These are phyloP conservation scores for Callinectes sapidus DNA, from an alignment of 2,888 invertebrate genomes.

Conservation along the genomic window DNA sequence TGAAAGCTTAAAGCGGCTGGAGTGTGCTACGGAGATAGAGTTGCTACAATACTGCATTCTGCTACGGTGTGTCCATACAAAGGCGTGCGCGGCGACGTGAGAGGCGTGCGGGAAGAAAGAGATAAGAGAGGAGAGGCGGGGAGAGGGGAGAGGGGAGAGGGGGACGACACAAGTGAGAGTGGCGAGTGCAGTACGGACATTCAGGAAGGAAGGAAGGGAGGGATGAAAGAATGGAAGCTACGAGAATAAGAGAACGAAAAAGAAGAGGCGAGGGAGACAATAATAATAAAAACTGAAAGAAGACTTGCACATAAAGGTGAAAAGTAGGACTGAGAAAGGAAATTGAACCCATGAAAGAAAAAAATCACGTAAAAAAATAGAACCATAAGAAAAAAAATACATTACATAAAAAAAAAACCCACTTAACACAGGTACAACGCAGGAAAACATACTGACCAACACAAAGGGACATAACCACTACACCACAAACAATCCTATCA, in stretches of 20 bases:
- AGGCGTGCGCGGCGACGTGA: neutral
- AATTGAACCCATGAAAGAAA: neutral
- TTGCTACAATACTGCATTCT: constrained; percentile 15
- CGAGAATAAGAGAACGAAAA: neutral
- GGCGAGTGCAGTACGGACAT: constrained; percentile 14
- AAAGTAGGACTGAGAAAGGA: neutral
- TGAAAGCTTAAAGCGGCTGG: neutral
- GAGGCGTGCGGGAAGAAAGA: neutral
- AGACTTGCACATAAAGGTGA: neutral
- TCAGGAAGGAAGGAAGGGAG: neutral
- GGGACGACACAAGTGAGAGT: neutral
- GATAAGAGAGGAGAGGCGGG: neutral
- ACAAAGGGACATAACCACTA: neutral
- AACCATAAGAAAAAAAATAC: neutral
- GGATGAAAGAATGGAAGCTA: constrained; percentile 7
- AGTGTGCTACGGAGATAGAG: constrained; percentile 8
- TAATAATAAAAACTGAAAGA: neutral
- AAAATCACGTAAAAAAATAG: neutral
- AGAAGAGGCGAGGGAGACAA: neutral
- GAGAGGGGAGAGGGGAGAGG: neutral
- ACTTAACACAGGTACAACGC: neutral
- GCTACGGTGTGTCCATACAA: neutral
- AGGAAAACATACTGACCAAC: neutral
- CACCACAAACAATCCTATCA: neutral
- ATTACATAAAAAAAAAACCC: neutral